These are phyloP conservation scores for Ranitomeya variabilis DNA, from an alignment of 2,113 vertebrate genomes.

Conservation along the genomic window DNA sequence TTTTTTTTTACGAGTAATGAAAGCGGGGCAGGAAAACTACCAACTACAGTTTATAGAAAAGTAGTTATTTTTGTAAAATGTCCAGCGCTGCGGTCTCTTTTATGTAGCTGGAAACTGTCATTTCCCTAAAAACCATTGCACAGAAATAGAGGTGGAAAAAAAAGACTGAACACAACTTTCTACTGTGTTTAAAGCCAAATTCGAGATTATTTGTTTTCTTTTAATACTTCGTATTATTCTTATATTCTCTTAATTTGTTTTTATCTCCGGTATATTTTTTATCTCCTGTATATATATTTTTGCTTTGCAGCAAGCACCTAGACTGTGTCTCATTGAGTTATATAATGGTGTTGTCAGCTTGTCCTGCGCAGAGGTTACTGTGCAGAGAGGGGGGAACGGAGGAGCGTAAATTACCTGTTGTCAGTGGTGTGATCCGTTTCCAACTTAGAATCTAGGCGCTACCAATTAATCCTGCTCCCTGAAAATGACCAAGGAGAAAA, in stretches of 20 bases:
- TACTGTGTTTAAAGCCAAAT: not conserved
- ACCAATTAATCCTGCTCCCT: too few relatives aligned
- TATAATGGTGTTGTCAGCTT: not conserved
- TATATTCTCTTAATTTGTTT: too few relatives aligned
- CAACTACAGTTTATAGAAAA: slow-evolving; percentile 39
- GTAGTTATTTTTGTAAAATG: slow-evolving; percentile 38
- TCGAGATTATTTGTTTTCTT: not conserved
- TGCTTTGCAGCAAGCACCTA: not conserved
- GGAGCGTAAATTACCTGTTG: not conserved
- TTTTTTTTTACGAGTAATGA: slow-evolving; percentile 35
- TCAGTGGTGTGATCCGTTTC: not conserved
- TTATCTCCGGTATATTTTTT: not conserved
- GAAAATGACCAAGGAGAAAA: too few relatives aligned
- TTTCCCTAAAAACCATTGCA: slow-evolving; percentile 31
- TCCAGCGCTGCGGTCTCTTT: slow-evolving; percentile 49
- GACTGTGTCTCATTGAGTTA: not conserved
- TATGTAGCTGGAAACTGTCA: slow-evolving; percentile 26
- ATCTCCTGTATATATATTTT: not conserved
- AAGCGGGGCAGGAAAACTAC: not conserved
- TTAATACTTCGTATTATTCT: not conserved
- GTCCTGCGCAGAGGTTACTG: not conserved
- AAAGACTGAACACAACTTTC: not conserved
- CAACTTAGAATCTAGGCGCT: too few relatives aligned
- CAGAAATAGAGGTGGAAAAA: slow-evolving; percentile 33
- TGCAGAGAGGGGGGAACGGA: not conserved